phyloP scores from a whole-genome alignment of 2,888 invertebrate species.

The Drosophila limbata region DNA sequence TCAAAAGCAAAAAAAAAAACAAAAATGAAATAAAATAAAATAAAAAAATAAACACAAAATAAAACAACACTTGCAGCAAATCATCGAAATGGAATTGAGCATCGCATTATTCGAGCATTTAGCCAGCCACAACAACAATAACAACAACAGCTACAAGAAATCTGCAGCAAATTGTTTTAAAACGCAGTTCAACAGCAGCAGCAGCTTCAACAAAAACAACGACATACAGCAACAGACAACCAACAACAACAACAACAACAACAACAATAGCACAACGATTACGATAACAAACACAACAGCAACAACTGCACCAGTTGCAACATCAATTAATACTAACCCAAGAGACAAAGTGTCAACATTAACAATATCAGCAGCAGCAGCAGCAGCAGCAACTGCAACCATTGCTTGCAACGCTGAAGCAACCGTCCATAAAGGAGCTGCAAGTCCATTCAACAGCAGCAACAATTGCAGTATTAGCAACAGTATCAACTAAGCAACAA shows the following conservation, averaged over 20 bases:
- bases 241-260: constrained; percentile 16
- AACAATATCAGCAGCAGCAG: constrained; percentile 10
- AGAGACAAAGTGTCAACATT: constrained; percentile 6
- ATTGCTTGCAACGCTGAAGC: constrained; percentile 27
- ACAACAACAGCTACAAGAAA: constrained; percentile 20
- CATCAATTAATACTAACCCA: constrained; percentile 21
- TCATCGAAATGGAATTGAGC: constrained; percentile 75
- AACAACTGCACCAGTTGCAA: constrained; percentile 14
- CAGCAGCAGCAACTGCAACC: constrained; percentile 11
- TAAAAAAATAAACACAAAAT: constrained; percentile 1
- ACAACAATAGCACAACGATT: constrained; percentile 13
- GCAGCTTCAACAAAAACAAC: constrained; percentile 28
- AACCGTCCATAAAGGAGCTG: constrained; percentile 45
- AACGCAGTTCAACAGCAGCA: constrained; percentile 14
- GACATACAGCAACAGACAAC: constrained; percentile 28
- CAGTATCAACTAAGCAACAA: constrained; percentile 18
- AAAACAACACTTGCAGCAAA: constrained; percentile 46
- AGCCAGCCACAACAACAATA: constrained; percentile 48
- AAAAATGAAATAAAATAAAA: no score
- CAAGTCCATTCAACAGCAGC: constrained; percentile 18
- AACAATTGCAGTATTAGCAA: constrained; percentile 7
- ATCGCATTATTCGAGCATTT: constrained; percentile 65
- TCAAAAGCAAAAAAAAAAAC: constrained; percentile 1
- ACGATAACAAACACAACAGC: constrained; percentile 5
- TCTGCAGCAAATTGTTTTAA: constrained; percentile 18